phyloP scores from a whole-genome alignment of 2,797 vertebrate genomes.

The Channa striata region DNA sequence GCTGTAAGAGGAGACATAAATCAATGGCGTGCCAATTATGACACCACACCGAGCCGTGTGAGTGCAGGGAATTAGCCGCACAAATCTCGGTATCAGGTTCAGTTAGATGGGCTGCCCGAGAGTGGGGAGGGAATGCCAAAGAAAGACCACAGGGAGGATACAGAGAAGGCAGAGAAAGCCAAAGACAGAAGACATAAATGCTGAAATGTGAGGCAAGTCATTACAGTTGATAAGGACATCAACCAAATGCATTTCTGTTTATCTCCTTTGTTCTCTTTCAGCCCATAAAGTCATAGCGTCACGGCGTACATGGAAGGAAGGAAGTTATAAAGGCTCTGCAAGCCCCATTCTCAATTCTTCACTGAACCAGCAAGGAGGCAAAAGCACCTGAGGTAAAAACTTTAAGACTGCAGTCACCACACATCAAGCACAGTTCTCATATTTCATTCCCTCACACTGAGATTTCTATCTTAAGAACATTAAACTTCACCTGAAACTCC shows the following conservation, averaged over 20 bases:
- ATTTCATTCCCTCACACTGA: slow-evolving; percentile 70
- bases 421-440: slow-evolving; percentile 60
- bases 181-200: slow-evolving; percentile 37
- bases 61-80: slow-evolving; percentile 83
- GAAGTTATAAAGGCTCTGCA: not conserved
- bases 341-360: slow-evolving; percentile 37
- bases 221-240: slow-evolving; percentile 65
- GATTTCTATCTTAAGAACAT: slow-evolving; percentile 70
- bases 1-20: slow-evolving; percentile 84
- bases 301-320: not conserved
- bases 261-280: slow-evolving; percentile 51
- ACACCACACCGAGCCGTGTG: slow-evolving; percentile 78
- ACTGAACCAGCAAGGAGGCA: slow-evolving; percentile 25
- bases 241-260: slow-evolving; percentile 59
- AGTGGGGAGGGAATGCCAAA: slow-evolving; percentile 48
- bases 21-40: slow-evolving; percentile 85
- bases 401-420: slow-evolving; percentile 59
- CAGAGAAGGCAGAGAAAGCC: slow-evolving; percentile 15
- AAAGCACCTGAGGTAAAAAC: slow-evolving; percentile 60
- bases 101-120: slow-evolving; percentile 69
- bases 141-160: slow-evolving; percentile 47
- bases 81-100: slow-evolving; percentile 81
- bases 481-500: slow-evolving; percentile 70
- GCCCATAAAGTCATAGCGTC: slow-evolving; percentile 32
- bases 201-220: slow-evolving; percentile 71